These are phyloP conservation scores for Knipowitschia caucasica DNA, from an alignment of 2,797 vertebrate species.

Conservation along the genomic window DNA sequence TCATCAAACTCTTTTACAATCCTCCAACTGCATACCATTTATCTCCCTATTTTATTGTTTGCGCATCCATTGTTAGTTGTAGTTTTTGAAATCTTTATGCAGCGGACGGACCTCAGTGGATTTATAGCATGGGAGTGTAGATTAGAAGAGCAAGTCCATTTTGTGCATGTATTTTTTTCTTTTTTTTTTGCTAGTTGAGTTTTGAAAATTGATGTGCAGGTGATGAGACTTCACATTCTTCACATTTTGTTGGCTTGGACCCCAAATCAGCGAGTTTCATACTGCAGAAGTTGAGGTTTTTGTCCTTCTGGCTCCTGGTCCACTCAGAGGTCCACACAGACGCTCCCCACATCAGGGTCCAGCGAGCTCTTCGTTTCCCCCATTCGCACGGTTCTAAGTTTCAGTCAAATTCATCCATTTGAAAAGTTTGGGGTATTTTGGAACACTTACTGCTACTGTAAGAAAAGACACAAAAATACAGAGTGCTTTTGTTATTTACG, in stretches of 20 bases:
- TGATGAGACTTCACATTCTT: slow-evolving; percentile 25
- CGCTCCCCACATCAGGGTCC: slow-evolving; percentile 20
- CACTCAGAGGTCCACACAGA: slow-evolving; percentile 48
- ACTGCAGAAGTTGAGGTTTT: slow-evolving; percentile 25
- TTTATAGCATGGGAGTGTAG: slow-evolving; percentile 41
- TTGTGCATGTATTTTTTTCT: slow-evolving; percentile 43
- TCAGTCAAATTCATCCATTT: slow-evolving; percentile 60
- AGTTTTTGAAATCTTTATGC: slow-evolving; percentile 46
- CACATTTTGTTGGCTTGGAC: not conserved
- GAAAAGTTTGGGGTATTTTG: slow-evolving; percentile 50
- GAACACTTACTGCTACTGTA: slow-evolving; percentile 55
- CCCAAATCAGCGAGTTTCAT: slow-evolving; percentile 30
- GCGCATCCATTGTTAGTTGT: slow-evolving; percentile 24
- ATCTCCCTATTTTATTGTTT: slow-evolving; percentile 13
- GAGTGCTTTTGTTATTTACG: no score
- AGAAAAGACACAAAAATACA: slow-evolving; percentile 8
- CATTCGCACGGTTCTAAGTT: slow-evolving; percentile 51
- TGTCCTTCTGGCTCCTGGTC: slow-evolving; percentile 23
- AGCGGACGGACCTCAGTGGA: slow-evolving; percentile 45
- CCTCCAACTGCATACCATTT: slow-evolving; percentile 11
- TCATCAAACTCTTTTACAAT: slow-evolving; percentile 17
- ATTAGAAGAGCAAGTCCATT: slow-evolving; percentile 50
- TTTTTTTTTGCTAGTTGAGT: slow-evolving; percentile 47
- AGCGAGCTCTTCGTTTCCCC: slow-evolving; percentile 17
- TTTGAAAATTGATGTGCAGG: slow-evolving; percentile 46